Evolutionary conservation across 2,113 vertebrate genomes (phyloP).

Genomic region (Nyctereutes procyonoides): DNA sequence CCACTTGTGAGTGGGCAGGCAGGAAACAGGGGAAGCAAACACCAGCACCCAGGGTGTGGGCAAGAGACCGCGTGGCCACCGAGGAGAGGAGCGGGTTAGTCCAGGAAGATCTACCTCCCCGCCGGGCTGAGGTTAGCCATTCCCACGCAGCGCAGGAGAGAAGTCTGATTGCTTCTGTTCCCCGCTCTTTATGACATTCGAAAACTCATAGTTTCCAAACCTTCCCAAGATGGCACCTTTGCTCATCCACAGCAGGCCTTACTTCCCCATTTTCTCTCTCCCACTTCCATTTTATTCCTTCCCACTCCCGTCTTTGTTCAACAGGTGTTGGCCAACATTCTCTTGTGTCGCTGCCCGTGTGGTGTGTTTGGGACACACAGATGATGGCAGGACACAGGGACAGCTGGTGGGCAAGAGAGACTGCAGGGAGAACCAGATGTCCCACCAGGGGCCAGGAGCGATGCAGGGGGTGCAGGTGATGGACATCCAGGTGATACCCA

Average conservation of each 20-base stretch:
- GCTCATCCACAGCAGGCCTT: neutral
- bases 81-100: fast-evolving
- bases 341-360: fast-evolving
- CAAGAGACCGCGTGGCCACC: neutral
- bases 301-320: neutral
- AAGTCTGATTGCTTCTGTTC: fast-evolving
- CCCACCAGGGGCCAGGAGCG: fast-evolving
- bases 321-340: neutral
- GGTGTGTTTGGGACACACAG: neutral
- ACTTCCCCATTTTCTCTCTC: neutral
- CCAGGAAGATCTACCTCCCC: neutral
- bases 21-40: neutral
- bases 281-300: fast-evolving
- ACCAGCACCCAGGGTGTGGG: neutral
- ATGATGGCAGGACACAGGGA: neutral
- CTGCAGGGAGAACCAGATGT: neutral
- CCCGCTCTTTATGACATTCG: neutral
- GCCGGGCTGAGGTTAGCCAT: neutral
- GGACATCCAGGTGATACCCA: fast-evolving
- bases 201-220: neutral
- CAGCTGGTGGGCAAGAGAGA: neutral
- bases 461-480: neutral
- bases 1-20: constrained; percentile 52
- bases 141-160: neutral
- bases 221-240: too few relatives aligned